phyloP scores from a whole-genome alignment of 2,888 invertebrate species.

The Nemotelus nigrinus region DNA sequence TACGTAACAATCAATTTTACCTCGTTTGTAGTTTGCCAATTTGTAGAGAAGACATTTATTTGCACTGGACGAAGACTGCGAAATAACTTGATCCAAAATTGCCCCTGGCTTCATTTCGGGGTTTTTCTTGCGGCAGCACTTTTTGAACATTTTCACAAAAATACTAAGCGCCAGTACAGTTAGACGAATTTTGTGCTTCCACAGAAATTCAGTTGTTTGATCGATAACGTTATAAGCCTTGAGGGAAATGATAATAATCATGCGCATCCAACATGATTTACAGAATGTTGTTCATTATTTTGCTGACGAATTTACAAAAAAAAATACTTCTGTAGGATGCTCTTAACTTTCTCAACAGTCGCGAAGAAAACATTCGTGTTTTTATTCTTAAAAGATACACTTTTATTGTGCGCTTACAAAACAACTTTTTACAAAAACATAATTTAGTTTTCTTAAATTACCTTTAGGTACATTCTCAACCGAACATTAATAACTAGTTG shows the following conservation, averaged over 20 bases:
- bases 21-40: constrained; percentile 90
- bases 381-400: neutral
- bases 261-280: too few relatives aligned
- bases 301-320: too few relatives aligned
- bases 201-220: too few relatives aligned
- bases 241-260: too few relatives aligned
- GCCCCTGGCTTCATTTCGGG: constrained; percentile 71
- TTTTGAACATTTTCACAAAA: constrained; percentile 55
- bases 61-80: constrained; percentile 81
- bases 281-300: too few relatives aligned
- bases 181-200: too few relatives aligned
- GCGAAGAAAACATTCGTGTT: too few relatives aligned
- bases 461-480: constrained; percentile 27
- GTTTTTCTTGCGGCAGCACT: constrained; percentile 63
- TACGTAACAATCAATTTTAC: constrained; percentile 59
- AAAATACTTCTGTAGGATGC: too few relatives aligned
- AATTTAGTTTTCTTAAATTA: constrained; percentile 36
- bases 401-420: constrained; percentile 40
- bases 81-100: constrained; percentile 89
- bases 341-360: too few relatives aligned
- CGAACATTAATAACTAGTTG: constrained; percentile 13
- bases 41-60: constrained; percentile 89
- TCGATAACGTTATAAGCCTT: too few relatives aligned
- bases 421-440: constrained; percentile 38
- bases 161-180: too few relatives aligned